A percentile compares a stretch with the other conserved stretches of the same genome.
Evolutionary conservation across 2,888 invertebrate genomes (phyloP).

Genomic region (Napeogenes sylphis): DNA sequence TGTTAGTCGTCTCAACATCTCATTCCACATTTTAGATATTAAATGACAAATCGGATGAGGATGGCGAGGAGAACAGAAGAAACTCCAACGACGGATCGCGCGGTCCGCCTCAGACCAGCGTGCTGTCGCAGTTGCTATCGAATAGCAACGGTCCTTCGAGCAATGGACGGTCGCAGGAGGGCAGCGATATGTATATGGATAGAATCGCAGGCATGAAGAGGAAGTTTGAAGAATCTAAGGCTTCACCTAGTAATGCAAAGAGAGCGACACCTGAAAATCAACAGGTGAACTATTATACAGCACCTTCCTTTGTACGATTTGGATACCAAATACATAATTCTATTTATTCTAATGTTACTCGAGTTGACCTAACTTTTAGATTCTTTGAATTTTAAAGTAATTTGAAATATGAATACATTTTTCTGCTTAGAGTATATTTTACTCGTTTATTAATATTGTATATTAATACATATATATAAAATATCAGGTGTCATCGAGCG

Average conservation of each 20-base stretch:
- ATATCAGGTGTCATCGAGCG: conserved; percentile 77
- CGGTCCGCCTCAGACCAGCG: conserved; percentile 66
- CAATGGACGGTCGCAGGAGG: conserved; percentile 56
- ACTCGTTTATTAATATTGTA: too few relatives aligned
- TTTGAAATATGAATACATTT: too few relatives aligned
- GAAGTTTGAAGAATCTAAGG: conserved; percentile 76
- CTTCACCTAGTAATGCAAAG: conserved; percentile 80
- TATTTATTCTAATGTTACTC: too few relatives aligned
- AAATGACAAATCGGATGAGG: conserved; percentile 89
- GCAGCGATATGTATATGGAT: conserved; percentile 57
- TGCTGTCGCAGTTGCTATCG: conserved; percentile 72
- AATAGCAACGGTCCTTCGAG: conserved; percentile 61
- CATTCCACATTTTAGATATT: conserved; percentile 78
- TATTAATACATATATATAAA: background rate
- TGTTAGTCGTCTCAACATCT: background rate
- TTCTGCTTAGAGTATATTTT: conserved; percentile 6
- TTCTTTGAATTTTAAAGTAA: background rate
- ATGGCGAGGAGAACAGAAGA: conserved; percentile 80
- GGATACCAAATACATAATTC: too few relatives aligned
- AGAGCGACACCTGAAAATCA: conserved; percentile 70
- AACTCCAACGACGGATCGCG: conserved; percentile 49
- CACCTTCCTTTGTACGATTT: background rate
- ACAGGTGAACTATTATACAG: conserved; percentile 48
- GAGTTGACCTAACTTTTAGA: background rate
- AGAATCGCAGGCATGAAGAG: conserved; percentile 61